phyloP scores from a whole-genome alignment of 2,888 invertebrate species.

The Zootermopsis nevadensis region DNA sequence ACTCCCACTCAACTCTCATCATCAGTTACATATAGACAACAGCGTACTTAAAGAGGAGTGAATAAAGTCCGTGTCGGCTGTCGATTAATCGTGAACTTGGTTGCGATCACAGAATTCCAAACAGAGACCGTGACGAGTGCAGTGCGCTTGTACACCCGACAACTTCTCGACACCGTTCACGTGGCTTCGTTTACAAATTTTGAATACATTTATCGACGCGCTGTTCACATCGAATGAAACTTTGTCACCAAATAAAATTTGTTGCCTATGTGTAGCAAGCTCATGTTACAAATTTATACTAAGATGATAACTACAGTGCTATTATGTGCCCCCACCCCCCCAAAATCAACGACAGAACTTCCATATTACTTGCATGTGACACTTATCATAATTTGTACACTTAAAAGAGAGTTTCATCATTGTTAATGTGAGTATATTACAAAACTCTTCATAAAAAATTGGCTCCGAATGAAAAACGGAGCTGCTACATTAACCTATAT shows the following conservation, averaged over 20 bases:
- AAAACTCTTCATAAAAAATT: conserved; percentile 40
- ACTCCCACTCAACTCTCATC: not conserved
- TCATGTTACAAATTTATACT: conserved; percentile 5
- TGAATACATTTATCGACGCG: not conserved
- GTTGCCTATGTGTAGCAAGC: not conserved
- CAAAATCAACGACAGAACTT: not conserved
- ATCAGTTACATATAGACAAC: not conserved
- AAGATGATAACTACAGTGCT: conserved; percentile 5
- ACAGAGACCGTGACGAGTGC: not conserved
- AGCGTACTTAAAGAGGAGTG: not conserved
- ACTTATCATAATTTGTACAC: conserved; percentile 37
- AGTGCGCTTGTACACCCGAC: not conserved
- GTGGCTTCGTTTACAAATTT: not conserved
- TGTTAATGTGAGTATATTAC: conserved; percentile 33
- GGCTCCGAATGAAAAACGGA: conserved; percentile 26
- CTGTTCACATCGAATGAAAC: not conserved
- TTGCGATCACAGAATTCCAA: too few species aligned
- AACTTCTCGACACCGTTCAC: not conserved
- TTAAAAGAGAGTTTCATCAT: conserved; percentile 11
- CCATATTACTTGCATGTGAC: conserved; percentile 24
- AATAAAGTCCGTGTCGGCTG: not conserved
- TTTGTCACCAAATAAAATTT: conserved; percentile 8
- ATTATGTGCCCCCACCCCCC: not conserved
- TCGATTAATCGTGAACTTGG: not conserved
- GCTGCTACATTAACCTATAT: not conserved